Conservation (phyloP, 2,113 vertebrate genomes). For the Jaculus jaculus region DNA sequence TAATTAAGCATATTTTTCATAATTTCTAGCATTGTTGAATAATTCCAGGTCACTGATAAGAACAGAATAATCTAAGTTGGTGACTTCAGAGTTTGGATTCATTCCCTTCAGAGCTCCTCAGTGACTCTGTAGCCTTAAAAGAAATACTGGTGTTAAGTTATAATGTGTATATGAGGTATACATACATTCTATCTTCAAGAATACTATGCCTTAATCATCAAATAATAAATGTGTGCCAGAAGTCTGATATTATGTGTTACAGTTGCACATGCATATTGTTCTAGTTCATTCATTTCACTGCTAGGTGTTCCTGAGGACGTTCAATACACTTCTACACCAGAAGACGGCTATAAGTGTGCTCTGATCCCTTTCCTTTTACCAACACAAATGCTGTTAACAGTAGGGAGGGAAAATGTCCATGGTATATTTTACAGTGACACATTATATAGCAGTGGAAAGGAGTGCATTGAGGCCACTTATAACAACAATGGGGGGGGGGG, state of each 20-base stretch:
- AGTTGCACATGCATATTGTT: not conserved
- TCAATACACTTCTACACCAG: not conserved
- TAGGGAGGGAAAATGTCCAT: not conserved
- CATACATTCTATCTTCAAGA: not conserved
- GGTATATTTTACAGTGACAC: not conserved
- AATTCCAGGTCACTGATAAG: conserved; percentile 46
- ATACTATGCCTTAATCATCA: not conserved
- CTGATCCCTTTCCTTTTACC: not conserved
- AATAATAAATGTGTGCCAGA: not conserved
- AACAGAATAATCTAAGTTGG: conserved; percentile 38
- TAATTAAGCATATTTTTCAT: conserved; percentile 61
- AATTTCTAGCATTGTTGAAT: conserved; percentile 11
- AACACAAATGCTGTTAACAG: not conserved
- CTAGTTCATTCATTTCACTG: not conserved
- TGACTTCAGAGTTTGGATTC: conserved; percentile 55
- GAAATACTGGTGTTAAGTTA: not conserved
- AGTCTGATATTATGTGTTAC: not conserved
- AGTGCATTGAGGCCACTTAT: not conserved
- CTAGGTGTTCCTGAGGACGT: not conserved
- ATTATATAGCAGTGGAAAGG: not conserved
- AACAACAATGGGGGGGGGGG: not conserved
- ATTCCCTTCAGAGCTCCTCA: conserved; percentile 60
- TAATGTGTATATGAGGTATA: not conserved
- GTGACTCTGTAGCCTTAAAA: conserved; percentile 7
- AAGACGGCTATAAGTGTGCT: not conserved